Evolutionary conservation across 1,140 invertebrate genomes (phyloP).

Genomic region (Drosophila sechellia): DNA sequence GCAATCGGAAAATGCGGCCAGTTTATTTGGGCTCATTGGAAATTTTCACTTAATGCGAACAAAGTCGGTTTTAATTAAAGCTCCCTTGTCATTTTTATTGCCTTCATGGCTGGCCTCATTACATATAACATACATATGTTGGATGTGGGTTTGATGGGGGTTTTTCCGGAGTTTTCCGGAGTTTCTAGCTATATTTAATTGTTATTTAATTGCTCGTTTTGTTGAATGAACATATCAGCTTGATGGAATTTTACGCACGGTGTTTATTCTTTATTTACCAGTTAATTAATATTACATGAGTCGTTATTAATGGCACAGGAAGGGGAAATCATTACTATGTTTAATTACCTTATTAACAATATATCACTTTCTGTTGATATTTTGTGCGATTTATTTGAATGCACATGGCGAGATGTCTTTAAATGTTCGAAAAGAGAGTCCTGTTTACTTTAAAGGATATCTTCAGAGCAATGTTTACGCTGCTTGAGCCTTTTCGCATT

Average conservation of each 20-base stretch:
- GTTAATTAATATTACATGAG: constrained; percentile 1
- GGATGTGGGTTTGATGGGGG: neutral
- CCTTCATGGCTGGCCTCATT: constrained; percentile 2
- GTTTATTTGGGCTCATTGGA: constrained; percentile 19
- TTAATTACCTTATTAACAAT: neutral
- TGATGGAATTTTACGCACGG: neutral
- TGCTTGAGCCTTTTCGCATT: constrained; percentile 1
- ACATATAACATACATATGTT: neutral
- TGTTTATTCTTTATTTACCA: constrained; percentile 1
- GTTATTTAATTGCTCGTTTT: constrained; percentile 3
- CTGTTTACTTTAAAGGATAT: too few relatives aligned
- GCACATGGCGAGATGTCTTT: too few relatives aligned
- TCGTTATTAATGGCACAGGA: neutral
- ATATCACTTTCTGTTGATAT: too few relatives aligned
- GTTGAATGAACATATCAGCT: neutral
- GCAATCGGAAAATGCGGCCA: neutral
- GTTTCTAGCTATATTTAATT: neutral
- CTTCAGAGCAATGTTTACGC: too few relatives aligned
- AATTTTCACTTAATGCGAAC: constrained; percentile 11
- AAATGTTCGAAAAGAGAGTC: too few relatives aligned
- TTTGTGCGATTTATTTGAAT: too few relatives aligned
- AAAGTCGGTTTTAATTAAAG: constrained; percentile 30
- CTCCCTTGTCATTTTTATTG: constrained; percentile 4
- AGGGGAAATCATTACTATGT: neutral
- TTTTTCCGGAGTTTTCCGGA: neutral